phyloP scores from a whole-genome alignment of 2,888 invertebrate genomes.

The Drosophila stalkeri region DNA sequence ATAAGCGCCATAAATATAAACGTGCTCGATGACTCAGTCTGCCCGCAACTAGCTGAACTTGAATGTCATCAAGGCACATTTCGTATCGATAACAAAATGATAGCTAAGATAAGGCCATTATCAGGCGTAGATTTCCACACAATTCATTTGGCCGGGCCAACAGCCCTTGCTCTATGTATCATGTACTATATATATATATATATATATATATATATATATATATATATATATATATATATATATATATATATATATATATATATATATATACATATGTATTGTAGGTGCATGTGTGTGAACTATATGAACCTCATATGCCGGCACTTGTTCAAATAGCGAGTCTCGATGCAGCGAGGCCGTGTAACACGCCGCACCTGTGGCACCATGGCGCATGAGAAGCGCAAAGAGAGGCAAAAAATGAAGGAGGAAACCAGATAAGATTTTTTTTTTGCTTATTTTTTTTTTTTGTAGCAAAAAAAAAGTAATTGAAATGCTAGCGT shows the following conservation, averaged over 20 bases:
- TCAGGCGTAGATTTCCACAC: conserved; percentile 59
- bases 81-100: conserved; percentile 65
- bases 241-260: too few species aligned
- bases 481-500: conserved; percentile 58
- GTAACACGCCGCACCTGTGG: conserved; percentile 52
- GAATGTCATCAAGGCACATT: conserved; percentile 40
- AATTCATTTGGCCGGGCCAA: conserved; percentile 26
- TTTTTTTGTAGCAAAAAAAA: conserved; percentile 34
- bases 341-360: conserved; percentile 31
- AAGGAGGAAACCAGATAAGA: conserved; percentile 65
- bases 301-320: conserved; percentile 15
- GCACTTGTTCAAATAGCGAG: conserved; percentile 20
- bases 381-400: background rate
- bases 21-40: conserved; percentile 34
- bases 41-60: conserved; percentile 50
- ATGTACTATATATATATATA: background rate
- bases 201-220: too few species aligned
- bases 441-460: conserved; percentile 14
- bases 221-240: too few species aligned
- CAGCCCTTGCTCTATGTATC: background rate
- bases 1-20: conserved; percentile 31
- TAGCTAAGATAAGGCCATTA: conserved; percentile 62
- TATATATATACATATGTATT: too few species aligned
- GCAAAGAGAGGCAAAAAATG: conserved; percentile 5
- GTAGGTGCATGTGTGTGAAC: conserved; percentile 2